A percentile compares a stretch with the other conserved stretches of the same genome.
phyloP scores from a whole-genome alignment of 2,797 vertebrate species.

The Propithecus deckenii region DNA sequence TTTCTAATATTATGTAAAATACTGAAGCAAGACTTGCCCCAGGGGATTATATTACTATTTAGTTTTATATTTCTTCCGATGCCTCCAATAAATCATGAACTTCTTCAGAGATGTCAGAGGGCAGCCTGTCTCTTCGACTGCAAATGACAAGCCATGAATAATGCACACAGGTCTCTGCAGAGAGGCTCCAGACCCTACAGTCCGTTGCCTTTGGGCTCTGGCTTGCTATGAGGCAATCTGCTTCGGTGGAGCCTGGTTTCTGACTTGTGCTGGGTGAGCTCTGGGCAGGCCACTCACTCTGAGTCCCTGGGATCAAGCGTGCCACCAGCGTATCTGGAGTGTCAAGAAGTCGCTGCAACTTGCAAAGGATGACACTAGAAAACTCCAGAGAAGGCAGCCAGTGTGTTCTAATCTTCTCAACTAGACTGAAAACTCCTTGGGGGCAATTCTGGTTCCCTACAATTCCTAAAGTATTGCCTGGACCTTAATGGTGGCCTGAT shows the following conservation, averaged over 20 bases:
- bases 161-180: slow-evolving; percentile 54
- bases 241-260: background rate
- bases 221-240: background rate
- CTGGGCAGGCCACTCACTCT: background rate
- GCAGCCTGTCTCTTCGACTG: slow-evolving; percentile 73
- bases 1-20: slow-evolving; percentile 79
- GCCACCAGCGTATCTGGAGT: background rate
- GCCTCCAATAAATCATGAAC: slow-evolving; percentile 81
- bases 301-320: background rate
- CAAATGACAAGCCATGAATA: slow-evolving; percentile 83
- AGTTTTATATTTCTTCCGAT: slow-evolving; percentile 81
- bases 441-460: background rate
- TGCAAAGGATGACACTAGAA: background rate
- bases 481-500: background rate
- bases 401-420: background rate
- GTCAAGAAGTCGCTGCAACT: background rate
- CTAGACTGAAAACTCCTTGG: background rate
- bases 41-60: slow-evolving; percentile 80
- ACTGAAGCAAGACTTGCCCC: slow-evolving; percentile 59
- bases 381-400: background rate
- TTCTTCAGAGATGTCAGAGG: slow-evolving; percentile 79
- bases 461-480: background rate
- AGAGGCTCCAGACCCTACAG: background rate
- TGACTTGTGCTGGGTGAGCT: background rate
- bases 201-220: background rate